Percentiles rank a stretch among this genome's conserved stretches.
Evolutionary conservation across 2,888 invertebrate genomes (phyloP).

Genomic region (Leucania comma): DNA sequence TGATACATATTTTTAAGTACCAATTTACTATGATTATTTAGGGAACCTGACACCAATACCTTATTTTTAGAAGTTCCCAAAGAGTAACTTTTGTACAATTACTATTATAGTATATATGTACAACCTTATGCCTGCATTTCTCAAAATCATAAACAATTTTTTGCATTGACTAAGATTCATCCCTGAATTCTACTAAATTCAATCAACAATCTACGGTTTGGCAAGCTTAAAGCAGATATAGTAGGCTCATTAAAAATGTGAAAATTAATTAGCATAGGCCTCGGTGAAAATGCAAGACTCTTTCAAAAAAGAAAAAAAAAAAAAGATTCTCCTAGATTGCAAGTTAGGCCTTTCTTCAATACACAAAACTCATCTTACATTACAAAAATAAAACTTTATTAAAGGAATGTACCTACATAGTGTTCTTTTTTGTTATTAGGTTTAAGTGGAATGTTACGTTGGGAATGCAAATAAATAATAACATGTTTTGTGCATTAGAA

Average conservation of each 20-base stretch:
- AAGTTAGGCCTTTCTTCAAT: constrained; percentile 54
- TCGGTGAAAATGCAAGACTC: constrained; percentile 3
- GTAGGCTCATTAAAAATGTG: constrained; percentile 18
- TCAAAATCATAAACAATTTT: constrained; percentile 15
- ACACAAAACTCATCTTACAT: constrained; percentile 39
- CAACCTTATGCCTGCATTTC: constrained; percentile 8
- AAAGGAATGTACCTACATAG: constrained; percentile 36
- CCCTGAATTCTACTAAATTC: constrained; percentile 15
- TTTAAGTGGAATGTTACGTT: constrained; percentile 54
- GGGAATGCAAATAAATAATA: constrained; percentile 52
- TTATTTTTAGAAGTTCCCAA: constrained; percentile 6
- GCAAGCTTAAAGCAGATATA: constrained; percentile 29
- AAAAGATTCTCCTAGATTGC: constrained; percentile 9
- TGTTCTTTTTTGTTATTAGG: constrained; percentile 23
- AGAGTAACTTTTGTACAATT: constrained; percentile 24
- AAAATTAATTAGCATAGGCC: constrained; percentile 23
- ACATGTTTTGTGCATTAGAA: constrained; percentile 58
- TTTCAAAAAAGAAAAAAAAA: neutral
- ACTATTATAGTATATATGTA: constrained; percentile 24
- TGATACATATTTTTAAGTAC: constrained; percentile 45
- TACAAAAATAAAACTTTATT: constrained; percentile 31
- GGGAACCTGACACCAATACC: constrained; percentile 11
- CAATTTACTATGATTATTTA: constrained; percentile 19
- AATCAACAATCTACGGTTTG: constrained; percentile 1
- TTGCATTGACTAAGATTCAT: constrained; percentile 13